Conservation (phyloP, 2,113 vertebrate species). For the Craseonycteris thonglongyai region DNA sequence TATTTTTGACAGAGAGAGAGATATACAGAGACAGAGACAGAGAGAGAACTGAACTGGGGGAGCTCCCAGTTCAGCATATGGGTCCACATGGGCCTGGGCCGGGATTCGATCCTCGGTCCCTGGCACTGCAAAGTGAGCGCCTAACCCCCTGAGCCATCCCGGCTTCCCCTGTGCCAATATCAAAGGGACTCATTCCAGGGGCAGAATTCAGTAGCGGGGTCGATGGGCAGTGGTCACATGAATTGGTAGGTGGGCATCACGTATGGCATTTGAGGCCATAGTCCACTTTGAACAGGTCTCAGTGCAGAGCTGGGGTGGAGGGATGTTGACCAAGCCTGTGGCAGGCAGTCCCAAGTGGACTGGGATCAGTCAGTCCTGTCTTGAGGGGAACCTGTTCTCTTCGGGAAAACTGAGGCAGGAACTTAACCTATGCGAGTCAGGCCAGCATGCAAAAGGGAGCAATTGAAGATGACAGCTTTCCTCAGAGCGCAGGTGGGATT, state of each 20-base stretch:
- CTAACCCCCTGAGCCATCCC: too few relatives aligned
- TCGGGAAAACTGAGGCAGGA: slow-evolving; percentile 15
- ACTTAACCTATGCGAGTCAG: not conserved
- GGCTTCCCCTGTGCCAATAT: not conserved
- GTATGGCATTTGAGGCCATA: not conserved
- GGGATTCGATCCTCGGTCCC: too few relatives aligned
- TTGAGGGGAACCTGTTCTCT: not conserved
- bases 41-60: too few relatives aligned
- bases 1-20: too few relatives aligned
- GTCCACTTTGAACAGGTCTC: not conserved
- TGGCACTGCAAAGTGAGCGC: too few relatives aligned
- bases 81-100: too few relatives aligned
- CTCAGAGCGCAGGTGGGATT: not conserved
- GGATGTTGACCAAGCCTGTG: not conserved
- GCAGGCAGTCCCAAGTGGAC: not conserved
- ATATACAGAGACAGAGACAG: too few relatives aligned
- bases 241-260: not conserved
- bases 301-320: not conserved
- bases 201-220: not conserved
- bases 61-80: too few relatives aligned
- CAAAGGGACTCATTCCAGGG: not conserved
- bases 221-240: not conserved
- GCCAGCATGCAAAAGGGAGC: not conserved
- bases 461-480: not conserved
- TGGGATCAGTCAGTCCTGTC: not conserved